phyloP scores from a whole-genome alignment of 2,888 invertebrate species.

The Rambutsinella grinnellia region DNA sequence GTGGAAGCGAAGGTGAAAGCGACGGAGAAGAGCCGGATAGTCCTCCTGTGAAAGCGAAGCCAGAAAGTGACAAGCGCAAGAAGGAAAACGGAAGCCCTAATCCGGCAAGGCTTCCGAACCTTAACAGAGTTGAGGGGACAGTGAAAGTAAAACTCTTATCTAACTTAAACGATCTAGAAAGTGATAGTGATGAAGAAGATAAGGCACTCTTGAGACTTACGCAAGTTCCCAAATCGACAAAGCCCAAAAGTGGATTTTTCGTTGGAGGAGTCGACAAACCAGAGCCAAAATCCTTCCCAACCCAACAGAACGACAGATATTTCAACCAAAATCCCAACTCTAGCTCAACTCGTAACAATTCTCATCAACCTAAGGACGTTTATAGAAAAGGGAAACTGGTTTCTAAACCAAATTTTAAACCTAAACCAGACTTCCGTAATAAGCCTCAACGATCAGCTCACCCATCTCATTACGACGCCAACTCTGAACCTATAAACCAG shows the following conservation, averaged over 20 bases:
- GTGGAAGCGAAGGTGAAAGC: background rate
- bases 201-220: background rate
- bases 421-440: background rate
- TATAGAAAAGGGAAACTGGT: conserved; percentile 53
- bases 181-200: conserved; percentile 19
- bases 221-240: conserved; percentile 19
- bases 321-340: background rate
- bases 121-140: conserved; percentile 60
- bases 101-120: background rate
- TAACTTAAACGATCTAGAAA: conserved; percentile 58
- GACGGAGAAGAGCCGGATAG: background rate
- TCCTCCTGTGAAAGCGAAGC: background rate
- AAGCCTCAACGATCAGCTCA: conserved; percentile 19
- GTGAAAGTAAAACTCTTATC: conserved; percentile 61
- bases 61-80: background rate
- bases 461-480: background rate
- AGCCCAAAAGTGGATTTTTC: conserved; percentile 63
- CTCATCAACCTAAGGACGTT: conserved; percentile 36
- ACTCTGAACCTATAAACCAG: background rate
- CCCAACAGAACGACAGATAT: background rate
- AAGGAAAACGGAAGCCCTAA: background rate
- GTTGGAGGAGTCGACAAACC: conserved; percentile 62
- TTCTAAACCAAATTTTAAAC: conserved; percentile 13
- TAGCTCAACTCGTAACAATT: background rate
- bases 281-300: conserved; percentile 2